Conservation (phyloP, 2,113 vertebrate species). For the Stercorarius parasiticus region DNA sequence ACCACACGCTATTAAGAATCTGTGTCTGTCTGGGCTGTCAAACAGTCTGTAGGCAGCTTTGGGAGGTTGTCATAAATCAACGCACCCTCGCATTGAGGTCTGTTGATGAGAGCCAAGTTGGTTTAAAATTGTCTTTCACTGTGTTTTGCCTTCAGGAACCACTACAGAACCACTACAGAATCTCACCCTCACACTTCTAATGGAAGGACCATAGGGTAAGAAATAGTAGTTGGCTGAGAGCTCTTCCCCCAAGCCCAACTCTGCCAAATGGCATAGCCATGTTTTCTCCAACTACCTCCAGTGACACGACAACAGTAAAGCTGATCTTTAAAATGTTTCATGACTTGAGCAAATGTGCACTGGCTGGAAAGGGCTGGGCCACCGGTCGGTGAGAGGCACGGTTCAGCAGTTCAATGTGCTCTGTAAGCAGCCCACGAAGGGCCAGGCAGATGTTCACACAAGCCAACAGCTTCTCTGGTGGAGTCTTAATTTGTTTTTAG, state of each 20-base stretch:
- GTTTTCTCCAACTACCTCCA: not conserved
- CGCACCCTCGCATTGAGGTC: not conserved
- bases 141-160: not conserved
- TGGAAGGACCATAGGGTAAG: not conserved
- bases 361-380: not conserved
- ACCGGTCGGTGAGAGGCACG: accelerated
- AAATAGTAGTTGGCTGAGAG: not conserved
- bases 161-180: not conserved
- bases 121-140: not conserved
- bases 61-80: conserved; percentile 52
- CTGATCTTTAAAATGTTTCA: not conserved
- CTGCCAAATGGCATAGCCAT: not conserved
- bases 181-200: not conserved
- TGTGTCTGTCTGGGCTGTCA: conserved; percentile 55
- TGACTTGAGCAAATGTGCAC: not conserved
- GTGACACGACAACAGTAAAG: not conserved
- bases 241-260: not conserved
- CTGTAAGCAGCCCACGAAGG: not conserved
- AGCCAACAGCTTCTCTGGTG: conserved; percentile 18
- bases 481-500: conserved; percentile 38
- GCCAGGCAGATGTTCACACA: not conserved
- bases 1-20: conserved; percentile 3
- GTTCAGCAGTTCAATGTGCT: not conserved
- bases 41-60: conserved; percentile 34
- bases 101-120: not conserved